Evolutionary conservation across 2,888 invertebrate species (phyloP), one percentile per base, ranked within the genome.

Genomic region (Drosophila yooni): DNA sequence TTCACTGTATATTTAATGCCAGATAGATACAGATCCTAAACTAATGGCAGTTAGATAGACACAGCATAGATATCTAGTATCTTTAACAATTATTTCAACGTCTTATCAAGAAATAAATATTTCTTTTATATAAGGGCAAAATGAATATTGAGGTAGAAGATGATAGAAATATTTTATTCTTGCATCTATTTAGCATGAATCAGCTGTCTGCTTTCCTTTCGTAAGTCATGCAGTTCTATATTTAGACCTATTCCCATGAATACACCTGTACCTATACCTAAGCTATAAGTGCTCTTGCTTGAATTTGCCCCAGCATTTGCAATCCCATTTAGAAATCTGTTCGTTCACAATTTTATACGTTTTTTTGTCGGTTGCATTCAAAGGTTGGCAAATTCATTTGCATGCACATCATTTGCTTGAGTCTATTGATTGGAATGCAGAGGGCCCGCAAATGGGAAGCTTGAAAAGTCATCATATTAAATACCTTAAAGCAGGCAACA

Each of bases 381-480:
- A 65, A 65, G 51, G 46, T 62, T 52, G 33, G 25, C 36, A 78
- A 77, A 76, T 76, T 74, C 75, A 83, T 82, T 82, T 78, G 79
- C 81, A 81, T 83, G 68, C 78, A 78, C 50, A 46, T 67, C 54
- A 53, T 64, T 71, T 73, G 70, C 71, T 83, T 67, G 67, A 71
- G 62, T 79, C 68, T 73, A 84, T 84, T 78, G 83, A 81, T 82
- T 81, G 76, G 40, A 65, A 74, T 70, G 76, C 61, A 40, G 25
- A 54, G 31, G 15, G 21, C 36, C 43, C 18, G 15, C 38, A n/a
- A 8, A 25, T 3, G 10, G 6, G n/a, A 0, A 18, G 2, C 54
- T n/a, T 34, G n/a, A 1, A 11, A 13, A 27, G 18, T 29, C 64
- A 43, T 31, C 57, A 71, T 67, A 70, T 59, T 52, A 31, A 21